phyloP scores from a whole-genome alignment of 30 jellyfish, hydroid and myxozoan genomes.

The Catostylus mosaicus region DNA sequence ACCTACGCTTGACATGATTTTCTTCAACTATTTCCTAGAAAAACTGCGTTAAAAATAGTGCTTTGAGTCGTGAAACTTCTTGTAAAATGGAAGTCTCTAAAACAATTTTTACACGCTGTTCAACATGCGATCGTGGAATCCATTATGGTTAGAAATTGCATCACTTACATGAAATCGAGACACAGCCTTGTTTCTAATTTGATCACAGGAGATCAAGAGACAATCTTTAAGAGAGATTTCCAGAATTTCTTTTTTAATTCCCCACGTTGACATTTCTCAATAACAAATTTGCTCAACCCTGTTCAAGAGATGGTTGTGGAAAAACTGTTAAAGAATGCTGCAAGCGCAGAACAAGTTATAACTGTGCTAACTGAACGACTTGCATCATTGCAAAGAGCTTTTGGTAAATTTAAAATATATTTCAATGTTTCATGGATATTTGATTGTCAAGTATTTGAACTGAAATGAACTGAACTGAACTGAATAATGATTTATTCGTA shows the following conservation, averaged over 20 bases:
- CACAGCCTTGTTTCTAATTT: neutral
- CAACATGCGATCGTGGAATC: neutral
- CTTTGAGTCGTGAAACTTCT: neutral
- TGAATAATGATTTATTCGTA: no score
- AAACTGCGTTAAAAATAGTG: no score
- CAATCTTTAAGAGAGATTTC: no score
- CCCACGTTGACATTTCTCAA: no score
- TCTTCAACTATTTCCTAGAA: no score
- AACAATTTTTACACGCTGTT: neutral
- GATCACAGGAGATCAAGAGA: neutral
- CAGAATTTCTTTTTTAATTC: no score
- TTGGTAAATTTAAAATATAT: no score
- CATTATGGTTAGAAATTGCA: neutral
- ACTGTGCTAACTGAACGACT: slow-evolving; percentile 20
- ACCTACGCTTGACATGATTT: neutral
- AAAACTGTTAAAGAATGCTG: slow-evolving; percentile 26
- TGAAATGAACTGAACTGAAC: no score
- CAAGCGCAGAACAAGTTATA: slow-evolving; percentile 28
- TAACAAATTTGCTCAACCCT: no score
- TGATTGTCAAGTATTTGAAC: no score
- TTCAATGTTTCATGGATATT: no score
- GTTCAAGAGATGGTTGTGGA: slow-evolving; percentile 39
- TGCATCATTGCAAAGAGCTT: slow-evolving; percentile 22
- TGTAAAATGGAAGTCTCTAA: neutral
- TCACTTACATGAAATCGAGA: slow-evolving; percentile 1